Base-by-base conservation (phyloP, 2,888 invertebrate species). In the Melinaea marsaeus region DNA sequence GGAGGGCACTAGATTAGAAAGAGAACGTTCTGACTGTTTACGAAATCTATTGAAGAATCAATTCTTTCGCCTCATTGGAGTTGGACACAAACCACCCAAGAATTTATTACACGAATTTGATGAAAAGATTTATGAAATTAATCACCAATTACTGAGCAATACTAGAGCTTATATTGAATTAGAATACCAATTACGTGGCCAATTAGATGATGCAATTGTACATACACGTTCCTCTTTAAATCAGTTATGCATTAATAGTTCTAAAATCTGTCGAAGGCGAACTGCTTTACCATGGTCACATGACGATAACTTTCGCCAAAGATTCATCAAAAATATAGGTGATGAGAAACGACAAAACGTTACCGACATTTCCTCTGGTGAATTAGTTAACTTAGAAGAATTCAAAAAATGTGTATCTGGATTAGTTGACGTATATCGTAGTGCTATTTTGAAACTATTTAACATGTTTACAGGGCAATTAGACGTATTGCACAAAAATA, bases 111-210 rank as follows among this genome's bases (percentile, higher is more conserved):
- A 86, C 58, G 81, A 86, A 55, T 87, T 88, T 66, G 88, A 89
- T 74, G 77, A 82, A 58, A 78, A 73, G 33, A 79, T 80, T n/a
- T 86, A 84, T 68, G 83, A 83, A 60, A 77, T 85, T 4, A 89
- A 89, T 72, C 85, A 88, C 67, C 88, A 89, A 68, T 71, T 88
- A 51, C 61, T 88, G 33, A 86, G 86, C 71, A 90, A 90, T 68
- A 75, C 66, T 7, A 78, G 84, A 69, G 84, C 85, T 6, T 86
- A 83, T 67, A 67, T 71, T 2, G 84, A 88, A 61, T 70, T 89
- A 54, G 85, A 85, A 68, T 79, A 76, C 13, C 78, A 81, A 61
- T 71, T 89, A 64, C 76, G 75, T 35, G 66, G 73, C 47, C 79
- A 85, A 63, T 79, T 81, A 3, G 80, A 84, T 60, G 79, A 80